Conservation (phyloP, 1,140 invertebrate species). For the Dendrolimus punctatus region DNA sequence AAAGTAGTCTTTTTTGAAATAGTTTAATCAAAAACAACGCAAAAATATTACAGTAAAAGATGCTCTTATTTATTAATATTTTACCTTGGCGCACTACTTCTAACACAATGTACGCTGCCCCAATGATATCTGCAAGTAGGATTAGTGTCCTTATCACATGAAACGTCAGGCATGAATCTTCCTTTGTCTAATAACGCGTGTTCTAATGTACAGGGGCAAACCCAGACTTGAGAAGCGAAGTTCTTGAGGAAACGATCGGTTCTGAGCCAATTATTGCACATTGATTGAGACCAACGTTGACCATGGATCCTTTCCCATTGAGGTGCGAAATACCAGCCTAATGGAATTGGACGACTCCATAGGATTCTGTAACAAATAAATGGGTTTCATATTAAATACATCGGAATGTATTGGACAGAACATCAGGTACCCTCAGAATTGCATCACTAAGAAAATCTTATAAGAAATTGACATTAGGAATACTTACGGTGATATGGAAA, state of each 20-base stretch:
- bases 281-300: slow-evolving; percentile 81
- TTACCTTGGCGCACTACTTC: slow-evolving; percentile 92
- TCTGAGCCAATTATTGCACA: slow-evolving; percentile 92
- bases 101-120: slow-evolving; percentile 92
- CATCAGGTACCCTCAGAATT: too few species aligned
- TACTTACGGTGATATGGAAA: slow-evolving; percentile 86
- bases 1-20: too few species aligned
- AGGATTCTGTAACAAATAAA: slow-evolving; percentile 77
- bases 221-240: slow-evolving; percentile 87
- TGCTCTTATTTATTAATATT: slow-evolving; percentile 14
- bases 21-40: neutral
- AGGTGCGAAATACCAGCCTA: slow-evolving; percentile 92
- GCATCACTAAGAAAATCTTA: slow-evolving; percentile 9
- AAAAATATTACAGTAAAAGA: slow-evolving; percentile 6
- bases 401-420: too few species aligned
- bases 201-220: slow-evolving; percentile 93
- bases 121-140: slow-evolving; percentile 91
- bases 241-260: slow-evolving; percentile 90
- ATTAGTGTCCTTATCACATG: slow-evolving; percentile 94
- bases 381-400: too few species aligned
- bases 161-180: slow-evolving; percentile 90
- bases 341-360: slow-evolving; percentile 92
- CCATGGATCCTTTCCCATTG: slow-evolving; percentile 89
- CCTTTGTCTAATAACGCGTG: slow-evolving; percentile 95
- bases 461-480: neutral